A percentile compares a stretch with the other conserved stretches of the same genome.
phyloP scores from a whole-genome alignment of 2,888 invertebrate species.

The Chymomyza amoena region DNA sequence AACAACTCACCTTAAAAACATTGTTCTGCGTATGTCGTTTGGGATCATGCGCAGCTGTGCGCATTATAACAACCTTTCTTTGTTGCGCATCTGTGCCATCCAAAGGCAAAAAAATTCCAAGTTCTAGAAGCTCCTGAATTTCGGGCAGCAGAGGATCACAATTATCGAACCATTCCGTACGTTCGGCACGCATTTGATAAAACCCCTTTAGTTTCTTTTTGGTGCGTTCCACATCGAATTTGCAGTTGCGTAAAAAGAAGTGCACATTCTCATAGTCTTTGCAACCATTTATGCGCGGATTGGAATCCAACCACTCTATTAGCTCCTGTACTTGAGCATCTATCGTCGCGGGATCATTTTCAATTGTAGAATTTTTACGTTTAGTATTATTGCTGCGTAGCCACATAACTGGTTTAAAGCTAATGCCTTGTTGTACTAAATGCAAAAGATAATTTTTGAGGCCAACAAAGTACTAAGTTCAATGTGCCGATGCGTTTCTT shows the following conservation, averaged over 20 bases:
- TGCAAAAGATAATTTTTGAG: slow-evolving; percentile 23
- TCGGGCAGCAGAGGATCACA: slow-evolving; percentile 81
- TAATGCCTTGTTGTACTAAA: slow-evolving; percentile 38
- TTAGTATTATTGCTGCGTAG: slow-evolving; percentile 24
- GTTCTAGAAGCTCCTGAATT: slow-evolving; percentile 81
- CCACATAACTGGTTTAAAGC: slow-evolving; percentile 30
- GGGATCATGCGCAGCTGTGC: slow-evolving; percentile 82
- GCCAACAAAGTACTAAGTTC: not conserved
- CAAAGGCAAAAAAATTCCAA: slow-evolving; percentile 83
- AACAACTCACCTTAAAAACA: slow-evolving; percentile 80
- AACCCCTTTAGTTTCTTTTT: slow-evolving; percentile 81
- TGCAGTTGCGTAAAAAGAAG: slow-evolving; percentile 83
- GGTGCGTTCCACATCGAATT: slow-evolving; percentile 81
- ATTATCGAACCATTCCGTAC: slow-evolving; percentile 82
- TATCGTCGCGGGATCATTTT: slow-evolving; percentile 49
- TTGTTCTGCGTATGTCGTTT: slow-evolving; percentile 81
- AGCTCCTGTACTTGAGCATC: slow-evolving; percentile 66
- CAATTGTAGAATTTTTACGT: slow-evolving; percentile 18
- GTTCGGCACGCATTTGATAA: slow-evolving; percentile 80
- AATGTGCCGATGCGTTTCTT: not conserved
- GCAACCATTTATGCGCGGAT: slow-evolving; percentile 77
- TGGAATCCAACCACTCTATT: slow-evolving; percentile 78
- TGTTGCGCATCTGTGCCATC: slow-evolving; percentile 79
- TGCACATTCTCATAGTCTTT: slow-evolving; percentile 79
- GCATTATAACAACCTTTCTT: slow-evolving; percentile 81